These are phyloP conservation scores for Carcinoscorpius rotundicauda DNA, from an alignment of 1,140 invertebrate species.

Conservation along the genomic window DNA sequence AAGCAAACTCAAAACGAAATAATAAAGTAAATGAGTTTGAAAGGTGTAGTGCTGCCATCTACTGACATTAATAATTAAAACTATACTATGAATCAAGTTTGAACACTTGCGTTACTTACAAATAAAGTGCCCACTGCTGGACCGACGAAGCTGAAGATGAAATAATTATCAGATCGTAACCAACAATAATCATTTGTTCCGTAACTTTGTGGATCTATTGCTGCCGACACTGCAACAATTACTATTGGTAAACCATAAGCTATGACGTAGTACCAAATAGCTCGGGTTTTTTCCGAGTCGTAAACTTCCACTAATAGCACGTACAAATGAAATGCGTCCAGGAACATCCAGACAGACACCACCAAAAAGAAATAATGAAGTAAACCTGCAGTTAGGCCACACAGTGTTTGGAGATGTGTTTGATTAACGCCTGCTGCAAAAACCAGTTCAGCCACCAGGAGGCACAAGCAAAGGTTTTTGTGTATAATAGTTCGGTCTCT, in stretches of 20 bases:
- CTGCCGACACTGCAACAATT: constrained; percentile 60
- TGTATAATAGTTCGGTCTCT: constrained; percentile 30
- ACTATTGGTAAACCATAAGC: constrained; percentile 67
- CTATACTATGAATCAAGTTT: no score
- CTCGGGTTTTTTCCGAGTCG: constrained; percentile 48
- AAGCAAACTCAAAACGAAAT: no score
- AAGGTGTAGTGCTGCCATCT: no score
- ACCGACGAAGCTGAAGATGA: constrained; percentile 84
- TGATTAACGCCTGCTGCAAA: constrained; percentile 84
- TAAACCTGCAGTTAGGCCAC: constrained; percentile 77
- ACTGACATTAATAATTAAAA: no score
- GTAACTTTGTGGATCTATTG: constrained; percentile 68
- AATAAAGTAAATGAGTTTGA: no score
- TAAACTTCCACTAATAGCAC: constrained; percentile 92
- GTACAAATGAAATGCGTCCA: constrained; percentile 81
- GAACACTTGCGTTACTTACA: constrained; percentile 9
- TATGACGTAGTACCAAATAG: constrained; percentile 64
- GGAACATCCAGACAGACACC: constrained; percentile 75
- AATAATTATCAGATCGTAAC: constrained; percentile 72
- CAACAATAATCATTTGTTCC: constrained; percentile 77
- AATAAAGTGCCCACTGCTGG: constrained; percentile 51
- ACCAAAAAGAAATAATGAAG: constrained; percentile 92
- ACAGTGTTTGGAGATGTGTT: constrained; percentile 69
- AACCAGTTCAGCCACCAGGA: constrained; percentile 80
- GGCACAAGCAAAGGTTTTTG: constrained; percentile 44